Conservation (phyloP, 35 echinoderm and acorn worm genomes). For the Hemicentrotus pulcherrimus region DNA sequence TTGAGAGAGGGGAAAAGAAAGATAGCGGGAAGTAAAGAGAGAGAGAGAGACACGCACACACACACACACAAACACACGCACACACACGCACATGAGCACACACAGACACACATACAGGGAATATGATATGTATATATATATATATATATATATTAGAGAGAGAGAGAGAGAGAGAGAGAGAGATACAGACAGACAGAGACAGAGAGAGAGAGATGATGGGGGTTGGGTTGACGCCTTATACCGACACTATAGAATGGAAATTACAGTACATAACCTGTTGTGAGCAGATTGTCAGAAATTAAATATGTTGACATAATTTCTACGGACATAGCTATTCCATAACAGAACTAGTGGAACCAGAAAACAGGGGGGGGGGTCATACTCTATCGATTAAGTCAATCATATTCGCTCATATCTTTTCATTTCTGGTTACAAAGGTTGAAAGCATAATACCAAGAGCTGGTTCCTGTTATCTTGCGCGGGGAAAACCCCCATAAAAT, state of each 20-base stretch:
- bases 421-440: neutral
- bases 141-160: neutral
- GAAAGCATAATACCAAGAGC: neutral
- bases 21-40: neutral
- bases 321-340: neutral
- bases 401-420: neutral
- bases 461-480: neutral
- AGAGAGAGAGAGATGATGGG: neutral
- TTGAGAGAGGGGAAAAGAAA: too few relatives aligned
- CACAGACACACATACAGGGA: too few relatives aligned
- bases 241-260: neutral
- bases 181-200: too few relatives aligned
- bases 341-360: neutral
- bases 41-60: neutral
- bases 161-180: neutral
- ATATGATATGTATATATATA: too few relatives aligned
- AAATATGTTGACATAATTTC: too few relatives aligned
- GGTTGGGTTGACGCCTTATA: neutral
- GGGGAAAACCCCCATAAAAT: neutral
- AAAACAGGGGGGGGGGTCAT: neutral
- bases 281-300: too few relatives aligned
- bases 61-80: too few relatives aligned
- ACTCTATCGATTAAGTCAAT: neutral
- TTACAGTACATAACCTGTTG: neutral
- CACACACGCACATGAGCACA: too few relatives aligned